Percentiles rank a stretch among this genome's conserved stretches.
These are phyloP conservation scores for Bradysia coprophila DNA, from an alignment of 1,140 invertebrate species.

Conservation along the genomic window DNA sequence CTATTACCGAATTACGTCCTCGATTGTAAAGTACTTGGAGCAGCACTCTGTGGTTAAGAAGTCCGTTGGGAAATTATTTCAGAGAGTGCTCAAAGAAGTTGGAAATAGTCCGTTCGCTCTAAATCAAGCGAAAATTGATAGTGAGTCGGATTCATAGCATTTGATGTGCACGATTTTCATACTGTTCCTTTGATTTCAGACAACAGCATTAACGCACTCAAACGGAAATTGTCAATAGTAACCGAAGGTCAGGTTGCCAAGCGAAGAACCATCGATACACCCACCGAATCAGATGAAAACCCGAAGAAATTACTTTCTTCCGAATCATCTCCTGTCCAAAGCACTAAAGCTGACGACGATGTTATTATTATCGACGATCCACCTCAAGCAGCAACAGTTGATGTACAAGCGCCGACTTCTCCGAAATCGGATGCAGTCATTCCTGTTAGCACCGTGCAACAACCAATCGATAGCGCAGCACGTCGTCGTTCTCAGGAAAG, in stretches of 20 bases:
- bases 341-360: too few relatives aligned
- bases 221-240: neutral
- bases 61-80: conserved; percentile 25
- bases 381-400: too few relatives aligned
- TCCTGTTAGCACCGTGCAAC: too few relatives aligned
- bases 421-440: too few relatives aligned
- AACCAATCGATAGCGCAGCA: neutral
- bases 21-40: conserved; percentile 69
- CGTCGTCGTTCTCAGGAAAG: neutral
- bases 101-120: conserved; percentile 25
- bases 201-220: neutral
- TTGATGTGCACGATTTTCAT: neutral
- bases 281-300: too few relatives aligned
- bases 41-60: conserved; percentile 26
- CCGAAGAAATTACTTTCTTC: too few relatives aligned
- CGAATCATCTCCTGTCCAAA: too few relatives aligned
- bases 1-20: conserved; percentile 65
- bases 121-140: conserved; percentile 22
- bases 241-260: too few relatives aligned
- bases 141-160: neutral
- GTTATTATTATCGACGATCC: too few relatives aligned
- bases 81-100: conserved; percentile 21
- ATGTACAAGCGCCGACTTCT: too few relatives aligned
- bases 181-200: too few relatives aligned
- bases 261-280: too few relatives aligned